These are phyloP conservation scores for Meloidogyne chitwoodi DNA, from an alignment of 1,140 invertebrate genomes.

Conservation along the genomic window DNA sequence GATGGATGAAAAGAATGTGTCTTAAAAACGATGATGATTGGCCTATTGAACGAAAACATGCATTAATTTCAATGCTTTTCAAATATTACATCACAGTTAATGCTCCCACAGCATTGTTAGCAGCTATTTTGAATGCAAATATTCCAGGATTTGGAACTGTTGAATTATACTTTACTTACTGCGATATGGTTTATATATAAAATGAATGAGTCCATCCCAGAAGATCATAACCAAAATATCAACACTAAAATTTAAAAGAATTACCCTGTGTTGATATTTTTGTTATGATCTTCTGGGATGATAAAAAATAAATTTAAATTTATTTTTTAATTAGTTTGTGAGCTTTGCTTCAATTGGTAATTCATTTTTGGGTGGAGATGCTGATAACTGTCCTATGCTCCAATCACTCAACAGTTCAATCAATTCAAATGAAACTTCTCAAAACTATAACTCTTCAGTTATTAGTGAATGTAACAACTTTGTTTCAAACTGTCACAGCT, in stretches of 20 bases:
- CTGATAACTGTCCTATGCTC: neutral
- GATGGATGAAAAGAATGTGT: slow-evolving; percentile 3
- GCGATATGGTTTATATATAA: too few relatives aligned
- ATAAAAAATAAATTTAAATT: too few relatives aligned
- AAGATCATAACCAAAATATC: too few relatives aligned
- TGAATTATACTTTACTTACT: neutral
- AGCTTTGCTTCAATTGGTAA: neutral
- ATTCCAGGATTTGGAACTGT: neutral
- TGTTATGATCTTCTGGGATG: too few relatives aligned
- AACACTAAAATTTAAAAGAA: too few relatives aligned
- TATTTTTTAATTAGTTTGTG: neutral
- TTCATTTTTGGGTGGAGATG: neutral
- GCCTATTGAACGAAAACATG: neutral
- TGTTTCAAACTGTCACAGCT: neutral
- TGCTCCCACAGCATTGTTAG: neutral
- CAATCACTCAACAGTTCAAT: neutral
- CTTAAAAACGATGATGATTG: neutral
- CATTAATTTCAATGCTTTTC: neutral
- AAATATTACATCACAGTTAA: neutral
- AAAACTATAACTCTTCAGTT: too few relatives aligned
- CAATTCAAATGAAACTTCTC: too few relatives aligned
- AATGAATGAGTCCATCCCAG: too few relatives aligned
- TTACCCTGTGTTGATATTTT: too few relatives aligned
- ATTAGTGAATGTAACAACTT: neutral
- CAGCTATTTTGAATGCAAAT: neutral